Conservation (phyloP, 2,113 vertebrate species). For the Actenoides hombroni region DNA sequence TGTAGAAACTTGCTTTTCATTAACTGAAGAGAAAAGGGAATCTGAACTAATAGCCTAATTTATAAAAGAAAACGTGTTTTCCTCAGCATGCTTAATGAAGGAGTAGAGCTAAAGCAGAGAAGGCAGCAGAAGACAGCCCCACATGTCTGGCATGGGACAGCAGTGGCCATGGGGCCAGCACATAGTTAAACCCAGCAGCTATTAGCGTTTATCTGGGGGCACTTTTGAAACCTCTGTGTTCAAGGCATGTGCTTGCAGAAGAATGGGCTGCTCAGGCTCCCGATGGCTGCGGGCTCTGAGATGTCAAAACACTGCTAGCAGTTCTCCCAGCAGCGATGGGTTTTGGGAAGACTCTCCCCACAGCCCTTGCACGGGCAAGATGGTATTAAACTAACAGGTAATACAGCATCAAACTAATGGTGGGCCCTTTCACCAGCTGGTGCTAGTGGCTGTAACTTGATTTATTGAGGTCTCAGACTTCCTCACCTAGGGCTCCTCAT, state of each 20-base stretch:
- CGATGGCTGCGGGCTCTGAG: fast-evolving
- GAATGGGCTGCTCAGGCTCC: background rate
- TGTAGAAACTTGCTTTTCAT: constrained; percentile 35
- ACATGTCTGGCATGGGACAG: fast-evolving
- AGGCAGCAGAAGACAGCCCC: background rate
- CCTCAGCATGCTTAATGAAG: background rate
- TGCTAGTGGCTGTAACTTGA: background rate
- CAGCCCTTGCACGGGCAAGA: background rate
- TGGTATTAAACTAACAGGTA: fast-evolving
- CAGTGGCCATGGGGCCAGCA: background rate
- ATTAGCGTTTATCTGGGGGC: background rate
- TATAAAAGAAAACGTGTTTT: background rate
- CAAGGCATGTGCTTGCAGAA: background rate
- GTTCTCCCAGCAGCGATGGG: fast-evolving
- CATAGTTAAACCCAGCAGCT: background rate
- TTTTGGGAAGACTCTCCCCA: background rate
- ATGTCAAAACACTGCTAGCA: fast-evolving
- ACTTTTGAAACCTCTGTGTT: background rate
- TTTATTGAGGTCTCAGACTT: background rate
- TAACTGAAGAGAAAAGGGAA: constrained; percentile 15
- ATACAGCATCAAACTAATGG: fast-evolving
- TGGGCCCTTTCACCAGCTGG: background rate
- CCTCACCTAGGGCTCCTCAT: background rate
- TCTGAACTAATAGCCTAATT: constrained; percentile 17
- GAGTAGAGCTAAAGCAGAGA: background rate